phyloP scores from a whole-genome alignment of 2,797 vertebrate species.

The Lepus townsendii region DNA sequence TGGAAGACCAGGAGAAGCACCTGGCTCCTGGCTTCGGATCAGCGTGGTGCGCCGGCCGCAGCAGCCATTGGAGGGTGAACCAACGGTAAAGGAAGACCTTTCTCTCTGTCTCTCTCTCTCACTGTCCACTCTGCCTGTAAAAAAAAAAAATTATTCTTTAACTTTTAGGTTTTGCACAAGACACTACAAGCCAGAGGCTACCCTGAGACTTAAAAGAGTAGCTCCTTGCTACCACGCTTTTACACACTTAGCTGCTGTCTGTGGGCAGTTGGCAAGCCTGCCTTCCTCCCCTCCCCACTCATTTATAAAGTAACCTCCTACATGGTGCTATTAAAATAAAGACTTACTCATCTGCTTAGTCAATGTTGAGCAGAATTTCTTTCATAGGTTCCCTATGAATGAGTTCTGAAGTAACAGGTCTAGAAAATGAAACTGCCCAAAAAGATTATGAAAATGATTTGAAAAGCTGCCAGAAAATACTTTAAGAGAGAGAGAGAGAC shows the following conservation, averaged over 20 bases:
- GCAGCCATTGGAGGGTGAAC: too few species aligned
- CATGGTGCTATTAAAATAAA: conserved; percentile 78
- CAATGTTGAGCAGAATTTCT: conserved; percentile 75
- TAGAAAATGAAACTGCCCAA: conserved; percentile 84
- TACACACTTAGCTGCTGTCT: conserved; percentile 40
- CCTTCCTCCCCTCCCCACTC: conserved; percentile 59
- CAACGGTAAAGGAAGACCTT: too few species aligned
- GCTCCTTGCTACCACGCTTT: background rate
- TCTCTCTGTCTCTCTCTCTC: too few species aligned
- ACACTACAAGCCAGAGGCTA: conserved; percentile 46
- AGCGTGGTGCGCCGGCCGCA: too few species aligned
- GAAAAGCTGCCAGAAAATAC: conserved; percentile 58
- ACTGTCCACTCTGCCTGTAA: too few species aligned
- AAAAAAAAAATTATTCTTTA: background rate
- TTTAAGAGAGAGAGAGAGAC: background rate
- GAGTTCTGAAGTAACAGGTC: conserved; percentile 80
- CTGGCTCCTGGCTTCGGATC: too few species aligned
- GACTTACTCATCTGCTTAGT: conserved; percentile 84
- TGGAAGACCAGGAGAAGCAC: too few species aligned
- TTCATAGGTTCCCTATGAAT: conserved; percentile 79
- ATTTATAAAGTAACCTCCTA: conserved; percentile 84
- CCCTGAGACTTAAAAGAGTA: conserved; percentile 58
- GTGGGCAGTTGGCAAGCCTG: conserved; percentile 59
- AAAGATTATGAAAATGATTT: conserved; percentile 80
- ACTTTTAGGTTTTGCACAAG: conserved; percentile 6